Percentiles rank a stretch among this genome's conserved stretches.
These are phyloP conservation scores for Glossophaga mutica DNA, from an alignment of 2,797 vertebrate species.

Conservation along the genomic window DNA sequence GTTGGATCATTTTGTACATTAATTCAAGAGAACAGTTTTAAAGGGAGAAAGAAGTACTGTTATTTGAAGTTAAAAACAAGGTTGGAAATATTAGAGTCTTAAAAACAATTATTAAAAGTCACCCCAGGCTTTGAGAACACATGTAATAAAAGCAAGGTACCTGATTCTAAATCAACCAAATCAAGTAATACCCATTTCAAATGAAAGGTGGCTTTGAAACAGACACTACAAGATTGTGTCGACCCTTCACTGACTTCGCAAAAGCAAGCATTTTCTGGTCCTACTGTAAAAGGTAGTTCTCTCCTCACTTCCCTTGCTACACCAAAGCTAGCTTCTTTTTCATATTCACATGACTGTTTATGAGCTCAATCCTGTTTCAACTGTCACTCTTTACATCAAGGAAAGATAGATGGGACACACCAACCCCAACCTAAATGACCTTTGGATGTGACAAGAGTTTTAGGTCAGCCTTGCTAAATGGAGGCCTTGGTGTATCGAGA, in stretches of 20 bases:
- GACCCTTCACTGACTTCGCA: neutral
- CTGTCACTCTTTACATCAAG: constrained; percentile 82
- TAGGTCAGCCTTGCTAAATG: constrained; percentile 86
- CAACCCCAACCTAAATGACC: constrained; percentile 85
- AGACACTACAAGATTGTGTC: neutral
- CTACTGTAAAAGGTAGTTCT: neutral
- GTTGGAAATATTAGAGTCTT: neutral
- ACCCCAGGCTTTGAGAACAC: neutral
- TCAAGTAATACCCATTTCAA: neutral
- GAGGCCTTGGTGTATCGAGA: constrained; percentile 82
- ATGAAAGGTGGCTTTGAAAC: neutral
- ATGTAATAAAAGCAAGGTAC: neutral
- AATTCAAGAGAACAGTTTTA: neutral
- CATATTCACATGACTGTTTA: constrained; percentile 80
- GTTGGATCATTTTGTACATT: neutral
- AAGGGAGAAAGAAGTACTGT: neutral
- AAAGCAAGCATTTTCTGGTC: constrained; percentile 43
- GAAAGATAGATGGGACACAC: constrained; percentile 85
- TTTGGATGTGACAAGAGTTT: constrained; percentile 88
- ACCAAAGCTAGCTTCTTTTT: constrained; percentile 67
- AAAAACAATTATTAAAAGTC: neutral
- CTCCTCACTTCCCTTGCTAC: constrained; percentile 32
- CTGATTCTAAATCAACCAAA: neutral
- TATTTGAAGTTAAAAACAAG: neutral
- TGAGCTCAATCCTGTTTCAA: constrained; percentile 74